Conservation (phyloP, 2,797 vertebrate genomes). For the Gadopsis bispinosus region DNA sequence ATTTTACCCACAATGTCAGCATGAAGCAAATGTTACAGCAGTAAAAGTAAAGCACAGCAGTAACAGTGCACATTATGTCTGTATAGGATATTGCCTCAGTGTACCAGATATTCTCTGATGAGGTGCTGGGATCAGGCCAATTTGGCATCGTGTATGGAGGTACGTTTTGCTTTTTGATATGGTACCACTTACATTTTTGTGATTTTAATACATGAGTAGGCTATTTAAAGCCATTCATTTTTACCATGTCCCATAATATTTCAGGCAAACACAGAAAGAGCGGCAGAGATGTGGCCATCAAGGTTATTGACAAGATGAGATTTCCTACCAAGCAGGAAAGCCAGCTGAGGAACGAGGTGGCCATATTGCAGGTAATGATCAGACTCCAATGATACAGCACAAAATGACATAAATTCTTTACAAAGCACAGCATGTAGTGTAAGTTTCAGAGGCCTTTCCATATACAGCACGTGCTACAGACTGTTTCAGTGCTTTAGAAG, state of each 20-base stretch:
- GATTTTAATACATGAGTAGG: background rate
- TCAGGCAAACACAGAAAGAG: constrained; percentile 97
- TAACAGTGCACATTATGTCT: constrained; percentile 43
- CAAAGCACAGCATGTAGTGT: background rate
- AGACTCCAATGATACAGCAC: background rate
- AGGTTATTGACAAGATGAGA: constrained; percentile 98
- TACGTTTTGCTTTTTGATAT: constrained; percentile 63
- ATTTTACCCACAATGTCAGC: constrained; percentile 10
- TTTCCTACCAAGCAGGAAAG: constrained; percentile 99
- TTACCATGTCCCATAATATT: background rate
- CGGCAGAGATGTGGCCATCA: constrained; percentile 98
- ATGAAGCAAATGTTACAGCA: constrained; percentile 20
- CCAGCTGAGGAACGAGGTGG: constrained; percentile 97
- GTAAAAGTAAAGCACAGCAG: constrained; percentile 29
- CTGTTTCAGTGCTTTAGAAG: background rate
- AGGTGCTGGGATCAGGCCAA: constrained; percentile 97
- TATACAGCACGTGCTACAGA: background rate
- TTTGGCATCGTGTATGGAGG: constrained; percentile 99
- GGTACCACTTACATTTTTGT: background rate
- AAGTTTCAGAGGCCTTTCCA: background rate
- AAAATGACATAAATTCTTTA: background rate
- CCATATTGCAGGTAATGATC: constrained; percentile 93
- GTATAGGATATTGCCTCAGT: constrained; percentile 96
- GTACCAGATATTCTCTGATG: constrained; percentile 99
- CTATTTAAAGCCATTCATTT: background rate